Percentiles rank a stretch among this genome's conserved stretches.
These are phyloP conservation scores for Nyctereutes procyonoides DNA, from an alignment of 2,113 vertebrate genomes.

Conservation along the genomic window DNA sequence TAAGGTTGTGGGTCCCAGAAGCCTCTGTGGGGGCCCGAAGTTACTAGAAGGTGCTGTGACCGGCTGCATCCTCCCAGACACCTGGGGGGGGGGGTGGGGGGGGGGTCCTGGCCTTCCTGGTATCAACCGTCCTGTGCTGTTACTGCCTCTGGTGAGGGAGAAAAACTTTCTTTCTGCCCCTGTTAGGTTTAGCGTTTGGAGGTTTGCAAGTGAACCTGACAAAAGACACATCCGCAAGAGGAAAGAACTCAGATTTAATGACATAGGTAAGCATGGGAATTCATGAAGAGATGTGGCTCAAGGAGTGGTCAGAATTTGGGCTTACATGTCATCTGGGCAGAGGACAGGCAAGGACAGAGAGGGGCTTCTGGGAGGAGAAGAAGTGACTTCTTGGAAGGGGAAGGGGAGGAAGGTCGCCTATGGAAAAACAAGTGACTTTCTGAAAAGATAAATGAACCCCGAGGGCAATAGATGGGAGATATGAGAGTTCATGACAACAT, in stretches of 20 bases:
- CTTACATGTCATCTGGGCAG: not conserved
- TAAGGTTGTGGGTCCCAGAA: not conserved
- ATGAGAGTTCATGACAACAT: not conserved
- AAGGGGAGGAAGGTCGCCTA: not conserved
- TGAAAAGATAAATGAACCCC: not conserved
- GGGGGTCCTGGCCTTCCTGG: not conserved
- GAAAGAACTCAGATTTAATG: not conserved
- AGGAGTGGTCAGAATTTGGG: not conserved
- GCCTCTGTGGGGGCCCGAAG: not conserved
- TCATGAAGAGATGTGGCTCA: not conserved
- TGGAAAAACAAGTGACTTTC: not conserved
- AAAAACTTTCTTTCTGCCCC: not conserved
- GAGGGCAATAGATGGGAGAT: not conserved
- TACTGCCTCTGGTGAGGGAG: not conserved
- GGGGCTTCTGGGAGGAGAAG: not conserved
- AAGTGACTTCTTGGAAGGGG: not conserved
- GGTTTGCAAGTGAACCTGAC: not conserved
- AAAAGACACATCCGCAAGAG: not conserved
- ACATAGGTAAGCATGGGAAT: not conserved
- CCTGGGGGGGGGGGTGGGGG: too few relatives aligned
- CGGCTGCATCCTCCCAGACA: accelerated
- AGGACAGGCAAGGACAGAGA: too few relatives aligned
- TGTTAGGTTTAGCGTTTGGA: not conserved
- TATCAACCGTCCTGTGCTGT: accelerated
- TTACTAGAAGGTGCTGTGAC: not conserved